Base-by-base conservation (phyloP, 2,797 vertebrate genomes). In the Distichodus sexfasciatus region DNA sequence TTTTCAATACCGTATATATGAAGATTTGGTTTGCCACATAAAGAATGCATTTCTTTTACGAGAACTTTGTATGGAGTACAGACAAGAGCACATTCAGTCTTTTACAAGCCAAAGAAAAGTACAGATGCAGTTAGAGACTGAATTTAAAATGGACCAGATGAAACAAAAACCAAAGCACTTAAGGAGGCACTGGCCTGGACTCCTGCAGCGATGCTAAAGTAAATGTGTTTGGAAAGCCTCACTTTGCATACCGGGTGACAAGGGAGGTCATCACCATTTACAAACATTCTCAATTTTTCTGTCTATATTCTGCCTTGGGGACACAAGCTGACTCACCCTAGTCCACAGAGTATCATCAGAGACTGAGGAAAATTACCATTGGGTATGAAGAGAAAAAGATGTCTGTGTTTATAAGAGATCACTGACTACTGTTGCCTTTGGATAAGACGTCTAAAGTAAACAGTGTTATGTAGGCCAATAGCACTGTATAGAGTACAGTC, bases 271-370 rank as follows among this genome's bases (percentile, higher is more conserved):
- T 60, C 61, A 50, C 36, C 33, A 54, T 51, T 23, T 40, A 12
- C 31, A 51, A 29, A 8, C 15, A 48, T 51, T 71, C 28, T 50
- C 24, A 24, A 44, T 4, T 41, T 47, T n/a, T 17, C 4, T 64
- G n/a, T 65, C 29, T 15, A 12, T 9, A 66, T 61, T 24, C 43
- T 69, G 40, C 48, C 59, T 43, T 6, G 29, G 66, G 65, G 67
- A 77, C 66, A 74, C 36, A 68, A 65, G 66, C 36, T 69, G 57
- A 63, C 48, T 74, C 35, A 58, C 33, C 73, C 66, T 74, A 67
- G 63, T 82, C 71, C 17, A 69, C 66, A 26, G 53, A 53, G 48
- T 54, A 76, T 69, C 40, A 31, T 44, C 50, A 33, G 51, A 40
- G 67, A 54, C 73, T 58, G 54, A 76, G 65, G 67, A 69, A 58